A percentile compares a stretch with the other conserved stretches of the same genome.
phyloP scores from a whole-genome alignment of 2,888 invertebrate genomes.

The Doris montereyensis region DNA sequence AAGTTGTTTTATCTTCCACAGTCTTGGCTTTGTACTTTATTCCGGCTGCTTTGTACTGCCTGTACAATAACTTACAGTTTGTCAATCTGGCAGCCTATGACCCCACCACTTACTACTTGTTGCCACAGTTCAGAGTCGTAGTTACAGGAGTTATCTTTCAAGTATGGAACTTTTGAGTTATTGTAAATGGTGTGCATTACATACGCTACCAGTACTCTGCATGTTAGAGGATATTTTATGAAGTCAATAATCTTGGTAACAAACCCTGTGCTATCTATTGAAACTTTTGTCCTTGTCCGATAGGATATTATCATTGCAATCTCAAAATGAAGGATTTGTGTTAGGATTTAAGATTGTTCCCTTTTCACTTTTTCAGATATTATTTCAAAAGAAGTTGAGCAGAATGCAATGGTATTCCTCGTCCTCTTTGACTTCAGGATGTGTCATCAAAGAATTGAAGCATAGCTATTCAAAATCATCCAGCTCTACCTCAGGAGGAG shows the following conservation, averaged over 20 bases:
- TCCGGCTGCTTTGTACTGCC: slow-evolving; percentile 91
- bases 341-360: too few relatives aligned
- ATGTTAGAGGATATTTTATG: background rate
- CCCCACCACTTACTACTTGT: slow-evolving; percentile 92
- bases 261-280: too few relatives aligned
- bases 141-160: slow-evolving; percentile 93
- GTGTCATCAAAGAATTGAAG: slow-evolving; percentile 88
- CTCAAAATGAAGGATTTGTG: too few relatives aligned
- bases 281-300: too few relatives aligned
- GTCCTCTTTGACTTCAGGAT: slow-evolving; percentile 88
- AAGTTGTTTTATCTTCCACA: slow-evolving; percentile 40
- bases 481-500: background rate
- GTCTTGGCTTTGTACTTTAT: slow-evolving; percentile 83
- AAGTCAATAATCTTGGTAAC: too few relatives aligned
- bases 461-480: slow-evolving; percentile 40
- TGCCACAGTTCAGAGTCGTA: slow-evolving; percentile 92
- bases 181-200: background rate
- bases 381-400: slow-evolving; percentile 88
- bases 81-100: slow-evolving; percentile 91
- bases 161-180: too few relatives aligned
- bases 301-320: too few relatives aligned
- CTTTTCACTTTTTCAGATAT: slow-evolving; percentile 77
- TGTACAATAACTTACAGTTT: slow-evolving; percentile 95
- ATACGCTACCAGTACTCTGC: background rate
- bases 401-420: slow-evolving; percentile 90